Percentiles rank a stretch among this genome's conserved stretches.
Evolutionary conservation across 2,888 invertebrate species (phyloP).

Genomic region (Pollenia labialis): DNA sequence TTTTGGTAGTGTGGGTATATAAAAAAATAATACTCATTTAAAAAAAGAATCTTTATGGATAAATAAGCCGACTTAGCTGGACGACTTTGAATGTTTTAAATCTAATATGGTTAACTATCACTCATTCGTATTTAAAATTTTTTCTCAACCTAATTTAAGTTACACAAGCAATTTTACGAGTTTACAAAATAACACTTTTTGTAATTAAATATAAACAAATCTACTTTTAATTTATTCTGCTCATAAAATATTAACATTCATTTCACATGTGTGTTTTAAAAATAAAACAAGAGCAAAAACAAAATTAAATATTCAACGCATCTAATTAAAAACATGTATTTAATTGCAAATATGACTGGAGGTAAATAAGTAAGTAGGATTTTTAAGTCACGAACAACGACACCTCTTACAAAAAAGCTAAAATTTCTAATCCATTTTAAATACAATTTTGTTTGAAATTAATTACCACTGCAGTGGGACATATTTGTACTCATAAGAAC

Average conservation of each 20-base stretch:
- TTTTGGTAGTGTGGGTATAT: too few species aligned
- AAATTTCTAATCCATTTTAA: slow-evolving; percentile 45
- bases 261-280: not conserved
- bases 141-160: not conserved
- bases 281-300: not conserved
- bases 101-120: too few species aligned
- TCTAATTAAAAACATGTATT: slow-evolving; percentile 34
- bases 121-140: too few species aligned
- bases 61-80: too few species aligned
- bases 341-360: slow-evolving; percentile 4
- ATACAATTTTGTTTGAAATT: slow-evolving; percentile 66
- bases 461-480: slow-evolving; percentile 69
- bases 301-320: slow-evolving; percentile 33
- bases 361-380: not conserved
- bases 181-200: not conserved
- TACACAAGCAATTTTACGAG: not conserved
- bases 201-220: not conserved
- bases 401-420: slow-evolving; percentile 43
- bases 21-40: too few species aligned
- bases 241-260: slow-evolving; percentile 3
- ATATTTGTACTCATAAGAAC: slow-evolving; percentile 11
- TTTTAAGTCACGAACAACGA: slow-evolving; percentile 59
- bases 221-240: slow-evolving; percentile 1
- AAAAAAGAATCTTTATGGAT: too few species aligned
- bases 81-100: too few species aligned